Conservation (phyloP, 2,888 invertebrate species). For the Myopa testacea region DNA sequence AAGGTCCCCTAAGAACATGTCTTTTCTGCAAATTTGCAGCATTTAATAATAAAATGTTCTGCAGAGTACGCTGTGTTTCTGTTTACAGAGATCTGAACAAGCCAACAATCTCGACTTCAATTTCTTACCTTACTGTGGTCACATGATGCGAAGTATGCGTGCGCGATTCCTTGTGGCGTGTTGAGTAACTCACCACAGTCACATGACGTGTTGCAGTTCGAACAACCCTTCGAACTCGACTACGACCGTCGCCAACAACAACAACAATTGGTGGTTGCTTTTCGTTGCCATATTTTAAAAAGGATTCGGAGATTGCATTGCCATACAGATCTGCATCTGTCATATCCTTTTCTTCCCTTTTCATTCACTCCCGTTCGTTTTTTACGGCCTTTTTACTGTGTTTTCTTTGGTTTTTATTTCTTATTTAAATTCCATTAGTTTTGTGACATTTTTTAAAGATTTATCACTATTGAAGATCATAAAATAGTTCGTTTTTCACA, state of each 20-base stretch:
- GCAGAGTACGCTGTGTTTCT: neutral
- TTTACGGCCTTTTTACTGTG: neutral
- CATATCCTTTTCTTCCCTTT: slow-evolving; percentile 49
- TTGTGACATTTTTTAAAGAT: slow-evolving; percentile 21
- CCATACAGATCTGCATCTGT: slow-evolving; percentile 59
- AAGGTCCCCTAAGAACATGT: no score
- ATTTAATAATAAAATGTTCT: neutral
- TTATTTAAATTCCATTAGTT: slow-evolving; percentile 19
- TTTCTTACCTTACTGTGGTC: slow-evolving; percentile 68
- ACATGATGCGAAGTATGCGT: slow-evolving; percentile 69
- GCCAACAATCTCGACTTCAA: neutral
- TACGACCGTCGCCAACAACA: slow-evolving; percentile 68
- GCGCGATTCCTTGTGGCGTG: slow-evolving; percentile 68
- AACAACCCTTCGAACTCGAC: slow-evolving; percentile 67
- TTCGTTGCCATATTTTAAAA: slow-evolving; percentile 64
- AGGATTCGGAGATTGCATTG: slow-evolving; percentile 59
- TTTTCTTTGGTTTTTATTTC: slow-evolving; percentile 31
- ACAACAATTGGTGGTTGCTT: slow-evolving; percentile 68
- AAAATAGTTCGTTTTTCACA: slow-evolving; percentile 28
- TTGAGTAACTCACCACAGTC: slow-evolving; percentile 68
- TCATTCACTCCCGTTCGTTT: slow-evolving; percentile 27
- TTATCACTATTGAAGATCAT: neutral
- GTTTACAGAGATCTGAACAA: neutral
- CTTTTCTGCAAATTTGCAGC: no score
- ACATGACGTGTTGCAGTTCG: slow-evolving; percentile 68